These are phyloP conservation scores for Maniola jurtina DNA, from an alignment of 1,140 invertebrate genomes.

Conservation along the genomic window DNA sequence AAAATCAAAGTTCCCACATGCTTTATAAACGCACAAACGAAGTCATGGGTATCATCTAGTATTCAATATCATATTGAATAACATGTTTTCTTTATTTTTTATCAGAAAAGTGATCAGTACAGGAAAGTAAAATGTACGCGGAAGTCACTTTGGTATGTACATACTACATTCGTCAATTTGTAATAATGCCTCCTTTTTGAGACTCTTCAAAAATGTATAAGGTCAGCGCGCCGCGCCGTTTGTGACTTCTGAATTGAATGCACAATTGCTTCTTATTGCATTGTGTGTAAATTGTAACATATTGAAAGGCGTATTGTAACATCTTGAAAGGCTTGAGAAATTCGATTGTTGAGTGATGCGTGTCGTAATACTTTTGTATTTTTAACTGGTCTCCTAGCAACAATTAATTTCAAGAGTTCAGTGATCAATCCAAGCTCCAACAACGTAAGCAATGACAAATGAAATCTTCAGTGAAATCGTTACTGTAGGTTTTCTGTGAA, in stretches of 20 bases:
- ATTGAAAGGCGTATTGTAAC: not conserved
- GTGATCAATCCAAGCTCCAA: too few species aligned
- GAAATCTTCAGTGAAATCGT: too few species aligned
- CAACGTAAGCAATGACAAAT: too few species aligned
- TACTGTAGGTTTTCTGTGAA: too few species aligned
- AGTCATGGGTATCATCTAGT: too few species aligned
- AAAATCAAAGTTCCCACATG: too few species aligned
- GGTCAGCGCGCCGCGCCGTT: not conserved
- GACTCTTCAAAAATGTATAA: not conserved
- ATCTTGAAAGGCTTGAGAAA: constrained; percentile 3
- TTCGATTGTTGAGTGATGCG: not conserved
- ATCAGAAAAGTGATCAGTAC: too few species aligned
- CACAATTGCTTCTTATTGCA: constrained; percentile 8
- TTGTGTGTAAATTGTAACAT: constrained; percentile 2
- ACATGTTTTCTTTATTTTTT: too few species aligned
- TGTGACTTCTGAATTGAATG: constrained; percentile 3
- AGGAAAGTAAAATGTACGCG: not conserved
- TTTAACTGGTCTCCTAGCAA: not conserved
- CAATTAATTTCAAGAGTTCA: too few species aligned
- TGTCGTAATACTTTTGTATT: not conserved
- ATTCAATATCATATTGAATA: too few species aligned
- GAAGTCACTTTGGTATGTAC: not conserved
- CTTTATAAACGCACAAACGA: too few species aligned
- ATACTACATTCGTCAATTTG: not conserved
- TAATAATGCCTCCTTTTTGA: not conserved